phyloP scores from a whole-genome alignment of 2,888 invertebrate genomes.

The Dolichomitus sp. region DNA sequence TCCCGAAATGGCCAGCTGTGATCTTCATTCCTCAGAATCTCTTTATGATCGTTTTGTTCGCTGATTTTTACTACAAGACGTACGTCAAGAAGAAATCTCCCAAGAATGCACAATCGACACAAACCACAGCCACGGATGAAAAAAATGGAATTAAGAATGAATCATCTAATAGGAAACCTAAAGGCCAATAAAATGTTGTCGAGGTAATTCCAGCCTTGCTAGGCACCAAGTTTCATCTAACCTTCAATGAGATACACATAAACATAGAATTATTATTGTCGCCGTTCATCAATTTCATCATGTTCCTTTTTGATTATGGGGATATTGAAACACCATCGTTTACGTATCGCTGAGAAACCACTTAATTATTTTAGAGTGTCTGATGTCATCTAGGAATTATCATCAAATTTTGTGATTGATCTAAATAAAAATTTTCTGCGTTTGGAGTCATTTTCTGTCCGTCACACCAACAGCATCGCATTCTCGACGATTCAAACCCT shows the following conservation, averaged over 20 bases:
- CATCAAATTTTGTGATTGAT: background rate
- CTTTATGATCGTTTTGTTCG: constrained; percentile 90
- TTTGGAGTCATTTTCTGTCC: background rate
- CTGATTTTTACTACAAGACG: constrained; percentile 90
- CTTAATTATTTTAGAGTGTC: background rate
- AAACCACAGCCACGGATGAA: constrained; percentile 68
- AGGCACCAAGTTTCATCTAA: background rate
- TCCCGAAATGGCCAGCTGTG: constrained; percentile 88
- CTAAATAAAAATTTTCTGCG: background rate
- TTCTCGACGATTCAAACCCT: background rate
- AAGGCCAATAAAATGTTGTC: constrained; percentile 64
- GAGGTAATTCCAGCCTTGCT: background rate
- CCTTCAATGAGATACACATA: background rate
- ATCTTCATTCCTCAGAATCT: constrained; percentile 90
- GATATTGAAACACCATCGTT: background rate
- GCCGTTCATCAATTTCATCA: background rate
- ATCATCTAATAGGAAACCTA: constrained; percentile 71
- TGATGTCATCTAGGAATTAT: background rate
- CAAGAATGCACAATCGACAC: constrained; percentile 46
- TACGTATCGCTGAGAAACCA: background rate
- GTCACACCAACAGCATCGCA: background rate
- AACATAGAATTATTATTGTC: background rate
- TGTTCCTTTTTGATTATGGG: background rate
- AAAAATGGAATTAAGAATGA: constrained; percentile 71
- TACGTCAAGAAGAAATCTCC: constrained; percentile 86